These are phyloP conservation scores for Pelosia muscerda DNA, from an alignment of 2,888 invertebrate genomes.

Conservation along the genomic window DNA sequence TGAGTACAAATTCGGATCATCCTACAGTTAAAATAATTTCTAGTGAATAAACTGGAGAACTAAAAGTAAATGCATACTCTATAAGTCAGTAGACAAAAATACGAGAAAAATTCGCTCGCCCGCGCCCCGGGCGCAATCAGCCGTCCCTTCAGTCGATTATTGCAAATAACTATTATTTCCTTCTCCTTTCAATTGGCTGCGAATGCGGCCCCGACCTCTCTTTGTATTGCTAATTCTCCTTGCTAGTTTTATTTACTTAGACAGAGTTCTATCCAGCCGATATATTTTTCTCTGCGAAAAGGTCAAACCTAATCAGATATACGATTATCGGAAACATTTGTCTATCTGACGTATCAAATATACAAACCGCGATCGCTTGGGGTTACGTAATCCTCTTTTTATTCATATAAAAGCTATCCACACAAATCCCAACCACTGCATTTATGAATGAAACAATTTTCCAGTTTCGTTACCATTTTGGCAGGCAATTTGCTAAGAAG, in stretches of 20 bases:
- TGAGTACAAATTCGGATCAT: background rate
- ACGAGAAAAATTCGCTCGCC: conserved; percentile 66
- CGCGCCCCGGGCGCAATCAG: conserved; percentile 81
- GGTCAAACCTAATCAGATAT: conserved; percentile 38
- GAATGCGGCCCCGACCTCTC: conserved; percentile 64
- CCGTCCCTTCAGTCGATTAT: conserved; percentile 83
- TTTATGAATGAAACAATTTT: conserved; percentile 85
- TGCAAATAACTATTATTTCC: conserved; percentile 74
- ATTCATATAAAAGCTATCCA: conserved; percentile 77
- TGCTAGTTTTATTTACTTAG: conserved; percentile 74
- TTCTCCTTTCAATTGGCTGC: conserved; percentile 80
- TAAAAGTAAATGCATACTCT: conserved; percentile 49
- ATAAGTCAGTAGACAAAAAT: conserved; percentile 67
- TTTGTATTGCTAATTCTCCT: conserved; percentile 82
- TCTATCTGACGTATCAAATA: conserved; percentile 58
- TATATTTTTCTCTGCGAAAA: conserved; percentile 39
- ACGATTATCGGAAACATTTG: conserved; percentile 66
- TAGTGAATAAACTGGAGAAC: background rate
- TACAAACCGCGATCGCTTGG: conserved; percentile 63
- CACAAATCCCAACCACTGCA: conserved; percentile 77
- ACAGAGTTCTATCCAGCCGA: conserved; percentile 36
- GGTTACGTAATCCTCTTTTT: conserved; percentile 73
- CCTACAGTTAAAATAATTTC: background rate
- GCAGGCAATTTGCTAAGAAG: conserved; percentile 82
- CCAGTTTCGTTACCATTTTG: conserved; percentile 79